Evolutionary conservation across 1,140 invertebrate species (phyloP), one percentile per base, ranked within the genome.

Genomic region (Zaprionus tsacasi): DNA sequence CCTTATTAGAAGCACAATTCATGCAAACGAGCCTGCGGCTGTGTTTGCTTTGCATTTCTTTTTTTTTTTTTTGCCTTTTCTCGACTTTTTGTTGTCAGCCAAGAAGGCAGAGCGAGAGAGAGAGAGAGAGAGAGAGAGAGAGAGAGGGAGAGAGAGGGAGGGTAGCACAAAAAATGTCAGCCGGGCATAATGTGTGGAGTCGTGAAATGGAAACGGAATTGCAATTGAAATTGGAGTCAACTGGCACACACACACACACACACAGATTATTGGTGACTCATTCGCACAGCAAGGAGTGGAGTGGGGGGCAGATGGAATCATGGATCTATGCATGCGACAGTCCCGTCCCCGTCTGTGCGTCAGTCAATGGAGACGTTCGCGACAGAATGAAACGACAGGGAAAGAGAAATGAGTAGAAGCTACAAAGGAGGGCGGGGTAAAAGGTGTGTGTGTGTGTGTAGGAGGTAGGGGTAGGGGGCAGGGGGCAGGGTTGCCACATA

Each of bases 341-440:
- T 56, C 61, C 64, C 60, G n/a, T n/a, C 52, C 54, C 15, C 40
- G 56, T 66, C 58, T 40, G 66, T 73, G 64, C 56, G 35, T 73
- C 63, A 67, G 68, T 64, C 60, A 70, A 74, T 74, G 77, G 54
- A 79, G 75, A 79, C 82, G 76, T 87, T 78, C 83, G 83, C 81
- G 74, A 78, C 70, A 69, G 77, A 73, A 73, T 58, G 77, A 60
- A 36, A 64, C 45, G 54, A 40, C 64, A 52, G 59, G 56, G 38
- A 30, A 45, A 45, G n/a, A 15, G 40, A n/a, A 15, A 45, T 15
- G n/a, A 45, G n/a, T 15, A 15, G n/a, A 7, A n/a, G 6, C n/a
- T 35, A 17, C 17, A 6, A 17, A 8, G 33, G 33, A 0, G 27
- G 27, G 6, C 1, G 27, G 27, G 27, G 3, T 30, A 10, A 30